Conservation (phyloP, 2,113 vertebrate genomes). For the Hippoglossus stenolepis region DNA sequence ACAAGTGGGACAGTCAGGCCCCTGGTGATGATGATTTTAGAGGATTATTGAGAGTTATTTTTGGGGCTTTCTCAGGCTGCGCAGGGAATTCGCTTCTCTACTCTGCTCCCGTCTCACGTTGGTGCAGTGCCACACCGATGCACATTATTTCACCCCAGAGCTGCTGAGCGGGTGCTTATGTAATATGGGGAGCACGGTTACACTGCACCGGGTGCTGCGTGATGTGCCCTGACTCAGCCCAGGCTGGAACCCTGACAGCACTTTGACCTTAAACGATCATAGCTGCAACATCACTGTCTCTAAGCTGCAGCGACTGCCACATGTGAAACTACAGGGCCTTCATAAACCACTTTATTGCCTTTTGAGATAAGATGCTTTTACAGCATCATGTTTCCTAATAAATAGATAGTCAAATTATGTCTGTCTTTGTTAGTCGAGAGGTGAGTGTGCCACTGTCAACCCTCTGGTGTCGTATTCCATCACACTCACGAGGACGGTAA, state of each 20-base stretch:
- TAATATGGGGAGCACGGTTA: conserved; percentile 38
- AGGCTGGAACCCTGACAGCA: conserved; percentile 12
- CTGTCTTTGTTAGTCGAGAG: not conserved
- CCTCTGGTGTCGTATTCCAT: conserved; percentile 32
- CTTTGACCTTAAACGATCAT: conserved; percentile 27
- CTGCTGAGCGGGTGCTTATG: conserved; percentile 52
- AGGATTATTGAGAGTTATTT: conserved; percentile 74
- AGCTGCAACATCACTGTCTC: not conserved
- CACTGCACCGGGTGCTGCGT: conserved; percentile 16
- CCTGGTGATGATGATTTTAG: conserved; percentile 53
- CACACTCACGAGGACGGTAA: conserved; percentile 2
- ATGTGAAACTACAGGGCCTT: not conserved
- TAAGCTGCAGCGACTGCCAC: not conserved
- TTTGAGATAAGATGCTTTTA: conserved; percentile 1
- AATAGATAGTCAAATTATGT: not conserved
- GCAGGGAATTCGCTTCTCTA: not conserved
- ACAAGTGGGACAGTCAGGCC: conserved; percentile 61
- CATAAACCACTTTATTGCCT: not conserved
- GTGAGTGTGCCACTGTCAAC: conserved; percentile 3
- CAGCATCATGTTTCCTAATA: not conserved
- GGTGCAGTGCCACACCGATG: conserved; percentile 16
- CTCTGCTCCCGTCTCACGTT: conserved; percentile 20
- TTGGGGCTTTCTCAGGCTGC: conserved; percentile 25
- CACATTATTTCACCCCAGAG: conserved; percentile 40
- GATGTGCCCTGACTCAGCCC: conserved; percentile 31